Conservation (phyloP, 2,113 vertebrate genomes). For the Megaleporinus macrocephalus region DNA sequence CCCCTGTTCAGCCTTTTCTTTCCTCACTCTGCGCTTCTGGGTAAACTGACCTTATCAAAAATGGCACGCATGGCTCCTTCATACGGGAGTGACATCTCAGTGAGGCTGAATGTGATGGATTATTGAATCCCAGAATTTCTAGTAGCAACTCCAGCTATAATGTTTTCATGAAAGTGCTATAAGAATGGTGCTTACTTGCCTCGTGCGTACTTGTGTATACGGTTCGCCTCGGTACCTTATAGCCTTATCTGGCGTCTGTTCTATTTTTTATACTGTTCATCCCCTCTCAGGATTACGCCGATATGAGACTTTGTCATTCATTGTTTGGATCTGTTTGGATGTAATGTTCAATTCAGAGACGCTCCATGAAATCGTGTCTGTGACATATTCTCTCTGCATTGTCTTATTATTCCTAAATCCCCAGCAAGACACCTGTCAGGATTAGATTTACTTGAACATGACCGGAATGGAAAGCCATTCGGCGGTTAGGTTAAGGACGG, state of each 20-base stretch:
- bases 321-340: neutral
- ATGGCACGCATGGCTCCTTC: neutral
- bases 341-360: constrained; percentile 24
- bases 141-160: neutral
- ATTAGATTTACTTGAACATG: constrained; percentile 31
- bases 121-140: neutral
- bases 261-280: neutral
- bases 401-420: constrained; percentile 28
- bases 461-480: constrained; percentile 11
- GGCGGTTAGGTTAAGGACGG: neutral
- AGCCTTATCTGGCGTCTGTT: neutral
- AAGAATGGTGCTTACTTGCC: neutral
- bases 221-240: neutral
- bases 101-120: neutral
- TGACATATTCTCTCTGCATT: constrained; percentile 34
- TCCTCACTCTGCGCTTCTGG: neutral
- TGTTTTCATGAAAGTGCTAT: neutral
- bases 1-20: too few species aligned
- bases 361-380: constrained; percentile 19
- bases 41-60: neutral
- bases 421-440: constrained; percentile 28
- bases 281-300: constrained; percentile 1
- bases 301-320: constrained; percentile 26
- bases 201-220: neutral
- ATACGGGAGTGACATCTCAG: neutral